Conservation (phyloP, 2,797 vertebrate genomes). For the Tauraco hartlaubi region DNA sequence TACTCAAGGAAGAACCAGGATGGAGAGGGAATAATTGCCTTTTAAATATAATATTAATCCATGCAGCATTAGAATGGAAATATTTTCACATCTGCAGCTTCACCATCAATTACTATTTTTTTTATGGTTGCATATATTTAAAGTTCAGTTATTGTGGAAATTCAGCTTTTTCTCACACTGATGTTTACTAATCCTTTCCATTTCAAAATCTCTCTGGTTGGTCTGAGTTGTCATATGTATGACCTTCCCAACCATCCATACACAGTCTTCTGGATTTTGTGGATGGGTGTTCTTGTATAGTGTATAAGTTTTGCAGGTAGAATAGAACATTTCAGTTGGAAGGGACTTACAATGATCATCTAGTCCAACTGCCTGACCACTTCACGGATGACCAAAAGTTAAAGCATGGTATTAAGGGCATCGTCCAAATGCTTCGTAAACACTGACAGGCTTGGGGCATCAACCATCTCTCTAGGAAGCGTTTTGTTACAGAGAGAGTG, state of each 20-base stretch:
- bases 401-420: background rate
- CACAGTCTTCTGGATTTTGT: background rate
- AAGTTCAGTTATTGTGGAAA: background rate
- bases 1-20: background rate
- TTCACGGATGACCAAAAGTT: background rate
- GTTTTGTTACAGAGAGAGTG: too few relatives aligned
- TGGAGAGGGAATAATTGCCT: background rate
- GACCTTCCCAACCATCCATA: background rate
- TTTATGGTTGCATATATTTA: background rate
- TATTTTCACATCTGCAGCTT: background rate
- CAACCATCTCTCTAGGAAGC: background rate
- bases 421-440: background rate
- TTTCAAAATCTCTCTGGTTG: background rate
- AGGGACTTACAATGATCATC: background rate
- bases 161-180: background rate
- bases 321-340: background rate
- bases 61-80: background rate
- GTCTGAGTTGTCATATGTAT: background rate
- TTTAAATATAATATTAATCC: background rate
- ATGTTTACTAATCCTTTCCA: background rate
- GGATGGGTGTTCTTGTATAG: background rate
- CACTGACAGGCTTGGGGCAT: background rate
- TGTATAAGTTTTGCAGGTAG: background rate
- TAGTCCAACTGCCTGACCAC: too few relatives aligned
- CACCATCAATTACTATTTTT: background rate